These are phyloP conservation scores for Muricea muricata DNA, from an alignment of 92 coral and sea anemone species.

Conservation along the genomic window DNA sequence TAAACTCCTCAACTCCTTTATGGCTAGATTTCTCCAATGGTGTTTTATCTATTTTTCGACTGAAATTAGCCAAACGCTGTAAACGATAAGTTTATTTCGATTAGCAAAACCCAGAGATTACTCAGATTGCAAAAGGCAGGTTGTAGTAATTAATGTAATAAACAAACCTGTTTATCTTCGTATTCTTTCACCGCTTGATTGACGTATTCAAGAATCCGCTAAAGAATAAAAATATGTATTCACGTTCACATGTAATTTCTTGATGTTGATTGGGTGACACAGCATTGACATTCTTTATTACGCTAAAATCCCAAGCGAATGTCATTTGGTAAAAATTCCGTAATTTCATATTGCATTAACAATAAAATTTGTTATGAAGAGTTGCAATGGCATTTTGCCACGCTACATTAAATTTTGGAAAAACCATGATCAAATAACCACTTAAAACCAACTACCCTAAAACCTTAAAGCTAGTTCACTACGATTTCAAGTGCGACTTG, in stretches of 20 bases:
- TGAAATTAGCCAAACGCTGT: conserved; percentile 88
- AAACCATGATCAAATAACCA: too few species aligned
- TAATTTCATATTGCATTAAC: too few species aligned
- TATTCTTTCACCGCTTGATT: conserved; percentile 98
- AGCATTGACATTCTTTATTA: too few species aligned
- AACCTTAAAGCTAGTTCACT: too few species aligned
- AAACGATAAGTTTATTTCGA: not conserved
- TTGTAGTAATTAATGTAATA: not conserved
- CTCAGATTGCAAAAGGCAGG: not conserved
- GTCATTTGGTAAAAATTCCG: too few species aligned
- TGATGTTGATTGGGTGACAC: not conserved
- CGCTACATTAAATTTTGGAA: too few species aligned
- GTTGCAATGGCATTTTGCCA: too few species aligned
- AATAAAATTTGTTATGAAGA: too few species aligned
- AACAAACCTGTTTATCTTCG: conserved; percentile 88
- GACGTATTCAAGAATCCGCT: conserved; percentile 94
- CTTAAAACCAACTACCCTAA: too few species aligned
- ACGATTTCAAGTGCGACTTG: too few species aligned
- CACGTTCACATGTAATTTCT: not conserved
- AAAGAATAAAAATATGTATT: conserved; percentile 15
- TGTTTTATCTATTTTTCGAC: conserved; percentile 85
- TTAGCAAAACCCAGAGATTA: not conserved
- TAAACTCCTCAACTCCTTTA: conserved; percentile 75
- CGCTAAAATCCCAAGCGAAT: too few species aligned
- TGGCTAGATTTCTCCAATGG: conserved; percentile 65